Percentiles rank a stretch among this genome's conserved stretches.
These are phyloP conservation scores for Microcebus griseorufus DNA, from an alignment of 2,113 vertebrate genomes.

Conservation along the genomic window DNA sequence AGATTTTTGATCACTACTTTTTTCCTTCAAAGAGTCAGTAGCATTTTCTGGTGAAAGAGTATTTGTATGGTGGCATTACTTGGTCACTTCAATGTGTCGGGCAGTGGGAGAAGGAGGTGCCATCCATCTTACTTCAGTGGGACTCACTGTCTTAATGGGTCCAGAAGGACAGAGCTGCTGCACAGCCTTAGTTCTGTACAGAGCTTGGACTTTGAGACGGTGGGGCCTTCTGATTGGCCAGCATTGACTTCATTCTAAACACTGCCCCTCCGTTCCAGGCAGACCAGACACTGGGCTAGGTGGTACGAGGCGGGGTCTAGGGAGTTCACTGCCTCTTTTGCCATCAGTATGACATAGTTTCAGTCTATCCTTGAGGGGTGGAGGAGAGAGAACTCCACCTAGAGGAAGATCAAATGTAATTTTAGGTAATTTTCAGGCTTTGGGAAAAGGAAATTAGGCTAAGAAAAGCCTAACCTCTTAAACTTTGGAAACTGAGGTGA, in stretches of 20 bases:
- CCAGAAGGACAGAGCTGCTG: not conserved
- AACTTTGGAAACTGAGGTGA: not conserved
- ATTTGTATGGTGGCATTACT: not conserved
- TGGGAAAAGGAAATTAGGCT: not conserved
- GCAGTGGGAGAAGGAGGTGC: not conserved
- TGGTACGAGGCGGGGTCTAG: not conserved
- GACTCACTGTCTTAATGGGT: not conserved
- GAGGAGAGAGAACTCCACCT: not conserved
- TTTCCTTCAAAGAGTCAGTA: not conserved
- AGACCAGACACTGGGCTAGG: not conserved
- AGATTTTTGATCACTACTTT: not conserved
- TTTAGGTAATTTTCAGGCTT: not conserved
- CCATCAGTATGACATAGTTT: not conserved
- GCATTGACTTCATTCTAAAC: not conserved
- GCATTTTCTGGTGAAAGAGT: not conserved
- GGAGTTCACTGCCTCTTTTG: not conserved
- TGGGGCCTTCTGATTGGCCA: not conserved
- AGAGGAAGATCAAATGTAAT: not conserved
- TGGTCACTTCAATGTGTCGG: not conserved
- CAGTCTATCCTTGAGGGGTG: not conserved
- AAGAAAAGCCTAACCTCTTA: not conserved
- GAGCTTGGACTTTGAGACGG: not conserved
- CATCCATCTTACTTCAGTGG: not conserved
- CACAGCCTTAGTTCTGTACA: not conserved
- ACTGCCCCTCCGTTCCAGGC: not conserved